A percentile compares a stretch with the other conserved stretches of the same genome.
phyloP scores from a whole-genome alignment of 2,797 vertebrate species.

The Avahi laniger region DNA sequence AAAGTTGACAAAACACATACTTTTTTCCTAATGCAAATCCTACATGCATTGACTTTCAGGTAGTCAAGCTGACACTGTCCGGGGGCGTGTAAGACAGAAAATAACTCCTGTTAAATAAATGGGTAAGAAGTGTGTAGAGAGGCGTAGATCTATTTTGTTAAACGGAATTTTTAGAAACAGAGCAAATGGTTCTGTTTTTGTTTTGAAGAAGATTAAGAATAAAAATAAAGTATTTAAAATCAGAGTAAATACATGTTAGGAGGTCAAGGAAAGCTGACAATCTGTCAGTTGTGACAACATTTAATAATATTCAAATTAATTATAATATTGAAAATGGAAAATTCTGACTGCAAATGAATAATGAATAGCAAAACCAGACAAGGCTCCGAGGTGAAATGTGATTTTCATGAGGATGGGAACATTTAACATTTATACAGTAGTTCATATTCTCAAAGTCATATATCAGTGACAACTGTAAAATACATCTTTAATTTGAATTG shows the following conservation, averaged over 20 bases:
- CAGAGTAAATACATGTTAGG: background rate
- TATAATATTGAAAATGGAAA: conserved; percentile 66
- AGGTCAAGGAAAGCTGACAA: conserved; percentile 44
- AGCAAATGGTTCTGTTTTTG: conserved; percentile 53
- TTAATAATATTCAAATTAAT: conserved; percentile 65
- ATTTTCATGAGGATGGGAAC: conserved; percentile 69
- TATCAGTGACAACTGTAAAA: conserved; percentile 58
- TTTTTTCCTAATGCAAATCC: conserved; percentile 54
- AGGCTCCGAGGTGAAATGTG: conserved; percentile 64
- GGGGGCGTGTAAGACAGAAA: conserved; percentile 42
- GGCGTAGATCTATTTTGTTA: conserved; percentile 40
- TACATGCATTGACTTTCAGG: conserved; percentile 55
- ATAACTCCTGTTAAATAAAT: conserved; percentile 60
- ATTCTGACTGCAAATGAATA: conserved; percentile 66
- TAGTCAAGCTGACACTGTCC: conserved; percentile 26
- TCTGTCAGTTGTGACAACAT: conserved; percentile 50
- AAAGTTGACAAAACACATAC: conserved; percentile 67
- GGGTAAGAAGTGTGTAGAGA: background rate
- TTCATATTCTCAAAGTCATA: conserved; percentile 67
- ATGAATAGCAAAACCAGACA: conserved; percentile 65
- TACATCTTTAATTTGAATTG: conserved; percentile 66
- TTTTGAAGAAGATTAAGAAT: conserved; percentile 49
- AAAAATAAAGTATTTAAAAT: conserved; percentile 50
- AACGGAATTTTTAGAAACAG: conserved; percentile 40
- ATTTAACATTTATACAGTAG: conserved; percentile 63